Evolutionary conservation across 2,888 invertebrate genomes (phyloP).

Genomic region (Cheilosia vernalis): DNA sequence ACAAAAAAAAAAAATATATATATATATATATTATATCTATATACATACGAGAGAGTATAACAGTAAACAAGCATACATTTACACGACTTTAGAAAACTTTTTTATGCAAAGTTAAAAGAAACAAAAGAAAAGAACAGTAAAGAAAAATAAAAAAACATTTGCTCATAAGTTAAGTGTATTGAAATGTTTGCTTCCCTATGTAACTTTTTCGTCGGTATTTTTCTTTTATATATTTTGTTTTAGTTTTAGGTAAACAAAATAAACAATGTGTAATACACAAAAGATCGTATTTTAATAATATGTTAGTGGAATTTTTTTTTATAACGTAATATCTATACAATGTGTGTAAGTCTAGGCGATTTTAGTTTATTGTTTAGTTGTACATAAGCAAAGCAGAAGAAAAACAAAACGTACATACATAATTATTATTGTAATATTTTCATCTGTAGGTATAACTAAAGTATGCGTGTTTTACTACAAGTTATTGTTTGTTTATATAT

Average conservation of each 20-base stretch:
- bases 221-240: constrained; percentile 15
- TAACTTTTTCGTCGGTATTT: neutral
- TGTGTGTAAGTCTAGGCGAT: constrained; percentile 50
- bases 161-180: constrained; percentile 44
- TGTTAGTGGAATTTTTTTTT: constrained; percentile 67
- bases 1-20: constrained; percentile 28
- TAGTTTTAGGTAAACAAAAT: constrained; percentile 43
- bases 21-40: constrained; percentile 27
- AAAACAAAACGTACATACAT: constrained; percentile 9
- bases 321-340: constrained; percentile 36
- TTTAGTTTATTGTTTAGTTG: constrained; percentile 54
- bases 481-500: too few relatives aligned
- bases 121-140: neutral
- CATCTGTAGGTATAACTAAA: constrained; percentile 30
- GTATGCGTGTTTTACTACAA: constrained; percentile 38
- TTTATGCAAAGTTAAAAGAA: constrained; percentile 41
- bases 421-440: constrained; percentile 20
- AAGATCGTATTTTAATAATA: constrained; percentile 44
- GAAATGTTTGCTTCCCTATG: constrained; percentile 53
- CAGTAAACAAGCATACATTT: constrained; percentile 52
- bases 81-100: constrained; percentile 46
- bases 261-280: constrained; percentile 64
- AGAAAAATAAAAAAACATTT: constrained; percentile 7
- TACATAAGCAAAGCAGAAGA: constrained; percentile 34
- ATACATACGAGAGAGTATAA: constrained; percentile 39